Evolutionary conservation across 1,140 invertebrate genomes (phyloP), one percentile per base, ranked within the genome.

Genomic region (Drosophila miranda): DNA sequence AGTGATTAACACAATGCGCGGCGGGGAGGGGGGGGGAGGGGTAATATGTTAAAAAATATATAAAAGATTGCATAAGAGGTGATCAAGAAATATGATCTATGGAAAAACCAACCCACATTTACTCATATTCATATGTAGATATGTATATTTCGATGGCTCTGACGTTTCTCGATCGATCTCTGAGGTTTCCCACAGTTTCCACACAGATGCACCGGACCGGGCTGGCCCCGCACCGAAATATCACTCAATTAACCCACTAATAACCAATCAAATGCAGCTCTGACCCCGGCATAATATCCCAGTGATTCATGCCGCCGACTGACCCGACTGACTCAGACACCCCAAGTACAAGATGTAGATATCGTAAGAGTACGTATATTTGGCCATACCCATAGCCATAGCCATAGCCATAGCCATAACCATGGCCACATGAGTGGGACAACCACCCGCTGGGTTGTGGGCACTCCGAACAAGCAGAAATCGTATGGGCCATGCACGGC

Each of bases 231-330:
- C 45, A 55, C 2, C 34, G 41, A 50, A 52, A 64, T 73, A 51
- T 52, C 38, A 21, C 46, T 63, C 69, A 73, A 74, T 64, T 56
- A 74, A 64, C 58, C 52, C 51, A 48, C 68, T 42, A 71, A 60
- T 69, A 69, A 56, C 52, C 67, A 73, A 73, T 64, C 58, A 64
- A 64, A 41, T 49, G 59, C 46, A 49, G 51, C 28, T 73, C 42
- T 73, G 58, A 73, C 52, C 70, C 70, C 69, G 34, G 67, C 50
- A 73, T 73, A 51, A 64, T 74, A 64, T 43, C 19, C 42, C 46
- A 48, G 48, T 74, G 70, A 74, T 64, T 74, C 70, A 74, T 50
- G 52, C 59, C 48, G 45, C 69, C 58, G 30, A 61, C 59, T 73
- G 70, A 53, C 70, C 67, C 42, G 70, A 64, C 34, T 50, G 21